Evolutionary conservation across 2,888 invertebrate genomes (phyloP).

Genomic region (Oscheius onirici): DNA sequence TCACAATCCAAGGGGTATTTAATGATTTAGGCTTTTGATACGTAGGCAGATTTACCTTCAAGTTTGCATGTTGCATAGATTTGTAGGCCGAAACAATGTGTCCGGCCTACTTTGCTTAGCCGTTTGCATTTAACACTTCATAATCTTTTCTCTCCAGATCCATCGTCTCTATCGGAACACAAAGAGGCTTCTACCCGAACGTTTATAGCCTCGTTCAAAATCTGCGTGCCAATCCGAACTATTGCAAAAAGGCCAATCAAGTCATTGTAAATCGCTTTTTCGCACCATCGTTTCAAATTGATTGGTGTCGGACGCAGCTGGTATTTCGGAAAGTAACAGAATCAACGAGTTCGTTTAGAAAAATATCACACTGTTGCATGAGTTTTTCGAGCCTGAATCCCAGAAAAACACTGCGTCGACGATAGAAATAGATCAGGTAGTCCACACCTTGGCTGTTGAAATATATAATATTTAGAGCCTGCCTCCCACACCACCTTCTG

Average conservation of each 20-base stretch:
- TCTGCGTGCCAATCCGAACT: constrained; percentile 36
- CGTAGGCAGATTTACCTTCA: not conserved
- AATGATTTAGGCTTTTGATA: not conserved
- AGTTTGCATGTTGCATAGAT: too few species aligned
- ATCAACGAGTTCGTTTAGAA: not conserved
- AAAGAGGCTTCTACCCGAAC: constrained; percentile 51
- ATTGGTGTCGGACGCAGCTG: constrained; percentile 67
- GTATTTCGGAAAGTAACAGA: constrained; percentile 39
- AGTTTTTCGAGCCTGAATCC: not conserved
- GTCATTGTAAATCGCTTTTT: constrained; percentile 62
- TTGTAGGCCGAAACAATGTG: too few species aligned
- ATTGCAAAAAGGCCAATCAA: constrained; percentile 35
- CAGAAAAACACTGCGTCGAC: not conserved
- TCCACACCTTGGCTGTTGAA: not conserved
- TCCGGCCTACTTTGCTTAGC: not conserved
- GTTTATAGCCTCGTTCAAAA: constrained; percentile 41
- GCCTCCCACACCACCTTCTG: constrained; percentile 20
- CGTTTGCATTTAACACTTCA: too few species aligned
- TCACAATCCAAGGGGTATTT: not conserved
- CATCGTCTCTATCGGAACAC: constrained; percentile 52
- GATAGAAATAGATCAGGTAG: not conserved
- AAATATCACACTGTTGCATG: constrained; percentile 15
- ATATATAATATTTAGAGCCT: not conserved
- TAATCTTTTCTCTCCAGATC: constrained; percentile 38
- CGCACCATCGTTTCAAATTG: constrained; percentile 56